Percentiles rank a stretch among this genome's conserved stretches.
Conservation (phyloP, 2,888 invertebrate species). For the Tuberolachnus salignus region DNA sequence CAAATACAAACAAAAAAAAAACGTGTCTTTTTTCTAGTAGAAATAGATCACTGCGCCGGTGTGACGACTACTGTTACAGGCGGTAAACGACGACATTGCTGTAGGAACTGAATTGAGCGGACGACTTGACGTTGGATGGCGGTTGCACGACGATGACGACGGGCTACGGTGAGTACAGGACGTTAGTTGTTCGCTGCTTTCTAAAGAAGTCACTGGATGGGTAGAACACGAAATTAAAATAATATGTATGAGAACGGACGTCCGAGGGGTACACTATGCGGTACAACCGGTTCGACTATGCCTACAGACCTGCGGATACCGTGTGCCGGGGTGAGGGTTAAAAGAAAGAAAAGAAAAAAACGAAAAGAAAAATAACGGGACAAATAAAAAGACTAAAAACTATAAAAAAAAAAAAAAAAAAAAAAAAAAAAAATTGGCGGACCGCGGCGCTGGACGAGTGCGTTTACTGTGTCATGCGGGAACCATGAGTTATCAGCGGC, state of each 20-base stretch:
- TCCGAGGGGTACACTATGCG: no score
- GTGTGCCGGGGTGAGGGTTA: not conserved
- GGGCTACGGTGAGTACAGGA: no score
- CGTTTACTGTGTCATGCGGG: slow-evolving; percentile 21
- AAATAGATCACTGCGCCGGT: not conserved
- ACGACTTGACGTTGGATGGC: not conserved
- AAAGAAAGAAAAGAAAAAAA: not conserved
- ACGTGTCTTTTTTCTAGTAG: no score
- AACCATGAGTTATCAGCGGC: slow-evolving; percentile 35
- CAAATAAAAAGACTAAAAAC: not conserved
- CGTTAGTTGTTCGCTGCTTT: no score
- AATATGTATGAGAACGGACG: not conserved
- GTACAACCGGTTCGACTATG: no score
- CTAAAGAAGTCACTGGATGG: no score
- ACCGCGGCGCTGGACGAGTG: slow-evolving; percentile 13
- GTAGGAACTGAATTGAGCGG: slow-evolving; percentile 34
- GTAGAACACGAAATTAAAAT: no score
- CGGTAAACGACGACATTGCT: not conserved
- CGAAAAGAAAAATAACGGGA: not conserved
- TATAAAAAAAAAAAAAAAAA: not conserved
- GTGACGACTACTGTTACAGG: slow-evolving; percentile 3
- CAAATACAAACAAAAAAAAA: no score
- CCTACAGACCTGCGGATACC: no score
- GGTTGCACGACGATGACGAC: not conserved
- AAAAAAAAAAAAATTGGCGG: not conserved